phyloP scores from a whole-genome alignment of 2,113 vertebrate genomes.

The Nyctibius bracteatus region DNA sequence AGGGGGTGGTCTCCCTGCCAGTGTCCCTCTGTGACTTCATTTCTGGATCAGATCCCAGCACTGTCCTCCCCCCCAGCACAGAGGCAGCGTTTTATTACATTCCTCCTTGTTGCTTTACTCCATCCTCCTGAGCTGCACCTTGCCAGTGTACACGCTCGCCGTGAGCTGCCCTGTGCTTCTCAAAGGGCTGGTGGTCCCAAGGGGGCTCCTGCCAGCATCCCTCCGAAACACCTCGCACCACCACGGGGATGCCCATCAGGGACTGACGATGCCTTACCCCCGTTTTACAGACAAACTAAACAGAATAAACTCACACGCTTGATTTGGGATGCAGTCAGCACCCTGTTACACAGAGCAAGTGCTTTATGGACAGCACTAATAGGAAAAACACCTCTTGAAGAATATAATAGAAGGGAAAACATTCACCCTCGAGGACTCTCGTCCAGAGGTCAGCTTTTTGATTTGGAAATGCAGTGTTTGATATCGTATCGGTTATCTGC shows the following conservation, averaged over 20 bases:
- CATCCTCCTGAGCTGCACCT: not conserved
- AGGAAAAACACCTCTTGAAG: not conserved
- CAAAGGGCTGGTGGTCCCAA: not conserved
- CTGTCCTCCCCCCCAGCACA: not conserved
- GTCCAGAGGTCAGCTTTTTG: not conserved
- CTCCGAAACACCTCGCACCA: rapidly evolving
- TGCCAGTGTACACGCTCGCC: not conserved
- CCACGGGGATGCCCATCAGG: not conserved
- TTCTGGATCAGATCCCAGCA: not conserved
- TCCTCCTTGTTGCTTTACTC: not conserved
- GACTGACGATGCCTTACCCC: not conserved
- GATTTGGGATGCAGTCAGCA: not conserved
- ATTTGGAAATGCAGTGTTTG: not conserved
- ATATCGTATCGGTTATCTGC: not conserved
- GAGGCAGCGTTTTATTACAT: not conserved
- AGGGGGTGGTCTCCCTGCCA: not conserved
- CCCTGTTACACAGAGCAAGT: not conserved
- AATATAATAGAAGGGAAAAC: not conserved
- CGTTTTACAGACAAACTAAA: not conserved
- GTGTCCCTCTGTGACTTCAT: not conserved
- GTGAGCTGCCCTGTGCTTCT: not conserved
- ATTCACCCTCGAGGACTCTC: not conserved
- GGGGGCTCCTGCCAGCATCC: not conserved
- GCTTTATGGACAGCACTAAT: not conserved
- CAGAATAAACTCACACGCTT: not conserved